Percentiles rank a stretch among this genome's conserved stretches.
These are phyloP conservation scores for Drosophila virilis DNA, from an alignment of 1,140 invertebrate genomes.

Conservation along the genomic window DNA sequence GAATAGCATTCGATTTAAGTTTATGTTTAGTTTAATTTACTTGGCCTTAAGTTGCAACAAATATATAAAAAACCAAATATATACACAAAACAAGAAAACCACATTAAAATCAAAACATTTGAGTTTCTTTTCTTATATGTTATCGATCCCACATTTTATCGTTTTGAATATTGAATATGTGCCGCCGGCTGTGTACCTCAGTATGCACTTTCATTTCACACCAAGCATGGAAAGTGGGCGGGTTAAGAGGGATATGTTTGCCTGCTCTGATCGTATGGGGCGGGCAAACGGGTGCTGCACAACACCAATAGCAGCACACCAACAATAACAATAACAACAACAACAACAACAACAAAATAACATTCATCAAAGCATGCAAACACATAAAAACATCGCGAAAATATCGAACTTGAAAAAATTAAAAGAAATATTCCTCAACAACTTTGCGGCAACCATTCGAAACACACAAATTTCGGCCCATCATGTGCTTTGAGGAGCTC, in stretches of 20 bases:
- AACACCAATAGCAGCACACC: conserved; percentile 30
- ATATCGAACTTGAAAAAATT: neutral
- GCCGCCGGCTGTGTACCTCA: conserved; percentile 50
- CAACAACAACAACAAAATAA: conserved; percentile 25
- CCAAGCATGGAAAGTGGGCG: conserved; percentile 78
- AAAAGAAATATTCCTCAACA: conserved; percentile 66
- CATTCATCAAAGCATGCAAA: conserved; percentile 36
- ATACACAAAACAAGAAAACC: conserved; percentile 40
- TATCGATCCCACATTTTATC: neutral
- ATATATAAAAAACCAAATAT: conserved; percentile 59
- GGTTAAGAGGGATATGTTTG: conserved; percentile 83
- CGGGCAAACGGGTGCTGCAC: conserved; percentile 65
- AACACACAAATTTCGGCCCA: conserved; percentile 27
- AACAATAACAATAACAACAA: conserved; percentile 45
- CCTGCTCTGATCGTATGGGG: conserved; percentile 51
- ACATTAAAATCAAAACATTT: conserved; percentile 40
- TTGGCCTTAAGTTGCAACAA: conserved; percentile 80
- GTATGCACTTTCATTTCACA: conserved; percentile 65
- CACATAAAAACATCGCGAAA: conserved; percentile 33
- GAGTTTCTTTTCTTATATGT: conserved; percentile 33
- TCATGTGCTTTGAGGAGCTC: conserved; percentile 21
- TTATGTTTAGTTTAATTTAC: conserved; percentile 79
- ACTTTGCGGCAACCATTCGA: conserved; percentile 25
- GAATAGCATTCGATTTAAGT: conserved; percentile 58
- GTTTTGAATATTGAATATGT: neutral